These are phyloP conservation scores for Parus major DNA, from an alignment of 2,113 vertebrate genomes.

Conservation along the genomic window DNA sequence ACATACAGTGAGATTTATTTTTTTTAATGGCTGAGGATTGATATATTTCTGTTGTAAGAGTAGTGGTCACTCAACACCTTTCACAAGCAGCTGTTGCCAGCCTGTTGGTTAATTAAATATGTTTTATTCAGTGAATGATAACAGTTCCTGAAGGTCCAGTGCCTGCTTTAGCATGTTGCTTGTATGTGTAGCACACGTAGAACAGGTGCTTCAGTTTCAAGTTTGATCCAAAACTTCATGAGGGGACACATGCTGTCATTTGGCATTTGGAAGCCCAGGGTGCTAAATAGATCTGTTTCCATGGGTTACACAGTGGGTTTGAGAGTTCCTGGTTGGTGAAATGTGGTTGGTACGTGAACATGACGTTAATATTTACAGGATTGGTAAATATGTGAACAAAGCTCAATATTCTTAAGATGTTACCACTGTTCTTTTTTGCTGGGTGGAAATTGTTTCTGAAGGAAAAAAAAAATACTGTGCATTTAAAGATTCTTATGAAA, in stretches of 20 bases:
- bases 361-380: not conserved
- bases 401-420: not conserved
- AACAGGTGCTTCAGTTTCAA: not conserved
- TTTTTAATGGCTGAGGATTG: not conserved
- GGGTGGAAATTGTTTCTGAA: not conserved
- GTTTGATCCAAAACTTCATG: not conserved
- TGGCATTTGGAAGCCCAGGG: not conserved
- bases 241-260: fast-evolving
- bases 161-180: not conserved
- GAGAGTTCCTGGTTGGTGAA: not conserved
- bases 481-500: not conserved
- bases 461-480: not conserved
- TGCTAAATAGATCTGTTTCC: not conserved
- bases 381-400: not conserved
- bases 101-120: not conserved
- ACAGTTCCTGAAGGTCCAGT: not conserved
- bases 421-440: not conserved
- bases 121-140: not conserved
- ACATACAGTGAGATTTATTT: fast-evolving
- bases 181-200: not conserved
- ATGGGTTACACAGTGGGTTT: not conserved
- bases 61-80: not conserved
- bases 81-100: not conserved
- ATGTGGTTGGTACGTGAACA: fast-evolving
- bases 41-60: not conserved